Percentiles rank a stretch among this genome's conserved stretches.
phyloP scores from a whole-genome alignment of 2,797 vertebrate genomes.

The Centropyge bicolor region DNA sequence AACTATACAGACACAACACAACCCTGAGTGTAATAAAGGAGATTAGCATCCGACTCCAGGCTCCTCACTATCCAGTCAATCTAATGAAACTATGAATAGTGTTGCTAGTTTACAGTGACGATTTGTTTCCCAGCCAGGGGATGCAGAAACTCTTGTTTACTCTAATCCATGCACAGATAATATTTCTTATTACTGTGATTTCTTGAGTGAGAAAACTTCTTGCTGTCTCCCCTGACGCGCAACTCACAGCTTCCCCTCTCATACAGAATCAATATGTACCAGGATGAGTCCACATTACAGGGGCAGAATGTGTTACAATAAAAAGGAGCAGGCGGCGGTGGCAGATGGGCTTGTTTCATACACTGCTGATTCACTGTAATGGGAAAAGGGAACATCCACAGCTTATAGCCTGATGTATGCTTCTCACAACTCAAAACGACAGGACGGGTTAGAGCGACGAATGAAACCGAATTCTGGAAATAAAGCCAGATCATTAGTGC shows the following conservation, averaged over 20 bases:
- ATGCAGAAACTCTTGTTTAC: conserved; percentile 23
- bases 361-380: conserved; percentile 69
- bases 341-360: conserved; percentile 74
- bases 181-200: background rate
- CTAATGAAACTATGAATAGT: conserved; percentile 57
- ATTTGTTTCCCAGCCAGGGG: conserved; percentile 35
- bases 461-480: conserved; percentile 30
- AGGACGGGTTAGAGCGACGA: conserved; percentile 45
- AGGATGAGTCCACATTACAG: conserved; percentile 48
- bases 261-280: conserved; percentile 48
- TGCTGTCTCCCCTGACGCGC: conserved; percentile 1
- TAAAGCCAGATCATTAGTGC: conserved; percentile 21
- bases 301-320: conserved; percentile 40
- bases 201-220: background rate
- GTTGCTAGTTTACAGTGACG: conserved; percentile 51
- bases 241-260: conserved; percentile 18
- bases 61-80: conserved; percentile 21
- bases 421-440: conserved; percentile 70
- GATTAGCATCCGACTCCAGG: conserved; percentile 26
- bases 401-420: conserved; percentile 74
- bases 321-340: conserved; percentile 49
- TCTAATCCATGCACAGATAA: conserved; percentile 1
- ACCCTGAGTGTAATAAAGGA: conserved; percentile 23
- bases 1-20: conserved; percentile 17
- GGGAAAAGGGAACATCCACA: conserved; percentile 51